Evolutionary conservation across 2,888 invertebrate genomes (phyloP), one percentile per base, ranked within the genome.

Genomic region (Caenorhabditis sp.): DNA sequence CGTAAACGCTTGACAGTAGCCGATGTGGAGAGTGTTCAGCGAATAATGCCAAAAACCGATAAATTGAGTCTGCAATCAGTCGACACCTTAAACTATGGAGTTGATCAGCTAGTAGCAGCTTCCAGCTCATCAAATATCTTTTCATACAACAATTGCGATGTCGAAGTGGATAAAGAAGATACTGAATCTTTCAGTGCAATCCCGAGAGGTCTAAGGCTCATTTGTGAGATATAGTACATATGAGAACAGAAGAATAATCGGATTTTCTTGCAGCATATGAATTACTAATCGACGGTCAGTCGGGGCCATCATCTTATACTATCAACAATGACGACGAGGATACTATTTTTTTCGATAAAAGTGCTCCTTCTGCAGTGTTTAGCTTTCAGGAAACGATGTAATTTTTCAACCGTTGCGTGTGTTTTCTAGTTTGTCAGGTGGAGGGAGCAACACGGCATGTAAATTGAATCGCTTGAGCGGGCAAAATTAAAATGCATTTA

Each of bases 201-300:
- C 22, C 76, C 76, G 20, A 67, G 76, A 53, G 76, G 68, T 26
- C 1, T 76, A 1, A 47, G 65, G 37, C 11, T 74, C 6, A 58
- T 74, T 50, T 74, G 72, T 74, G 8, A 53, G 71, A 24, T n/a
- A n/a, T n/a, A n/a, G n/a, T n/a, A n/a, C n/a, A n/a, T n/a, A n/a
- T n/a, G n/a, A n/a, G n/a, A n/a, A n/a, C 11, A 22, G n/a, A 5
- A n/a, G 6, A 56, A 24, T 2, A 5, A 40, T 40, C 40, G 13
- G 26, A 64, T 1, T 22, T 53, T 5, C 61, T 40, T 85, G 40
- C 61, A 85, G 85, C 84, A 0, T 83, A 84, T 58, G 67, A 77
- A 55, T 64, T 86, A 6, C 83, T 81, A 0, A 81, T 58, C 22
- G 83, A 86, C 9, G 86, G 86, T 5, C 77, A 83, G n/a, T 76